Base-by-base conservation (phyloP, 2,888 invertebrate genomes). In the Cephus nigrinus region DNA sequence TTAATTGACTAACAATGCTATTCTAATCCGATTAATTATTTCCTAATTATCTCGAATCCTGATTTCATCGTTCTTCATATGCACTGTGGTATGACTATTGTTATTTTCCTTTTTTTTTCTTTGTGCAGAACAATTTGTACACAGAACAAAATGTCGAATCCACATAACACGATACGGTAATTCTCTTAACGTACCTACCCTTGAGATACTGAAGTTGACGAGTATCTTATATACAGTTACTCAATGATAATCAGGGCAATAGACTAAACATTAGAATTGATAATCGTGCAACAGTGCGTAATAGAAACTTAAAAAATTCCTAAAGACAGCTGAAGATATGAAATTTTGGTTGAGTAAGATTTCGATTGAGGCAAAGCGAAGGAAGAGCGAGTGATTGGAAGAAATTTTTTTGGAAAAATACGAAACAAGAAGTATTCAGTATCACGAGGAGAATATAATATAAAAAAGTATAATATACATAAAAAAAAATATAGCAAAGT, bases 201-300 rank as follows among this genome's bases (percentile, higher is more conserved):
- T 71, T 71, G 71, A 3, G 33, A n/a, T 23, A 71, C 3, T 11
- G 71, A 71, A 33, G 23, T 55, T 23, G 5, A 9, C 1, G 23
- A 23, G 23, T 15, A 9, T 23, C 71, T 30, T 33, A 12, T 71
- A 15, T 30, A 30, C 23, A 33, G 71, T 71, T 31, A 23, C 71
- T 71, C 33, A 71, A 71, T 3, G 23, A 33, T 71, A n/a, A 55
- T 30, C 11, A 71, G 71, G 9, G 30, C 30, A 71, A 33, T 71
- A 30, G 33, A 71, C 71, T 71, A 71, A 33, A 71, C 71, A 71
- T 71, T 30, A 30, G 71, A 71, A 31, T 71, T 71, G 31, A 71
- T 71, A 71, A n/a, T 71, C 71, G 71, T 71, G 71, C 71, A 71
- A 71, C 71, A 71, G 71, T 71, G 71, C 71, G 23, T 30, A 71